Conservation (phyloP, 2,113 vertebrate genomes). For the Felis catus region DNA sequence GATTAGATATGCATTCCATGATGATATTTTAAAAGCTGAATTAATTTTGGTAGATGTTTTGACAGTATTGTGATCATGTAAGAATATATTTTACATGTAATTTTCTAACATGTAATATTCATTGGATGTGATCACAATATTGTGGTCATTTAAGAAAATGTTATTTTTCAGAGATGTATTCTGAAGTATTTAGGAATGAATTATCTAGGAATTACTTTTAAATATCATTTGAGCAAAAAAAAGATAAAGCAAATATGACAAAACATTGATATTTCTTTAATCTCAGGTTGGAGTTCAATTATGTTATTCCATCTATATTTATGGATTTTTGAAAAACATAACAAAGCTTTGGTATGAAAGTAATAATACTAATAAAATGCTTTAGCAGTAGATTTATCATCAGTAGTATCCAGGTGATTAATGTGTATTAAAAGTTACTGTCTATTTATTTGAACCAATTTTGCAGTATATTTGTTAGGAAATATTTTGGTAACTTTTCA, state of each 20-base stretch:
- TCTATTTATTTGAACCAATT: not conserved
- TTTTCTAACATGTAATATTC: not conserved
- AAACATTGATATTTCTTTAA: not conserved
- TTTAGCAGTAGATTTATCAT: not conserved
- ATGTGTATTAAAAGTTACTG: not conserved
- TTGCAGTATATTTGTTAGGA: not conserved
- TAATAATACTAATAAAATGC: not conserved
- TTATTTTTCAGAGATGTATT: not conserved
- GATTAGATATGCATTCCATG: not conserved
- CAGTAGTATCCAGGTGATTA: not conserved
- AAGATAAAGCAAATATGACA: not conserved
- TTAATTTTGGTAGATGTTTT: not conserved
- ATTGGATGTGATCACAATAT: not conserved
- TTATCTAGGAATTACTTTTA: not conserved
- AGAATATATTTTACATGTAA: not conserved
- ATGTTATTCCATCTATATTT: not conserved
- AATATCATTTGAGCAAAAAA: not conserved
- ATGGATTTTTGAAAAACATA: not conserved
- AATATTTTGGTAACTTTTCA: not conserved
- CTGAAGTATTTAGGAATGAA: not conserved
- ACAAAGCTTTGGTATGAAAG: not conserved
- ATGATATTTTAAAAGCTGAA: not conserved
- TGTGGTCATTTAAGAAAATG: not conserved
- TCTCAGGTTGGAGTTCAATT: not conserved
- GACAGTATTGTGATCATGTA: not conserved